Evolutionary conservation across 2,888 invertebrate genomes (phyloP).

Genomic region (Arrhopalites spinosus): DNA sequence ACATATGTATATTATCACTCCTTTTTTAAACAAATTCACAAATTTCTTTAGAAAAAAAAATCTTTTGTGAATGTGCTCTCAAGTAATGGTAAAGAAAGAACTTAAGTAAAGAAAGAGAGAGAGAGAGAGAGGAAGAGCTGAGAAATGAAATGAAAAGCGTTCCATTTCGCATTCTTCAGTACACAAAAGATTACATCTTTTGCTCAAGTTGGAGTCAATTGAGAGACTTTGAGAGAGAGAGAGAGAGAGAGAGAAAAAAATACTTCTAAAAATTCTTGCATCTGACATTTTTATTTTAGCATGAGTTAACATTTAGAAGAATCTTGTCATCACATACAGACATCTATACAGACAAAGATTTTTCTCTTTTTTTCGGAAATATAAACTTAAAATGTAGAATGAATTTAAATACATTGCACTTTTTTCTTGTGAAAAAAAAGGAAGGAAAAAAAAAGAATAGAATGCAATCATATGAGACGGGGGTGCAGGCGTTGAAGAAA

Average conservation of each 20-base stretch:
- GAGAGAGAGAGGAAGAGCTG: slow-evolving; percentile 19
- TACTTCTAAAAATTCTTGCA: slow-evolving; percentile 18
- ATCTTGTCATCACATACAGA: neutral
- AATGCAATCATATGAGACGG: neutral
- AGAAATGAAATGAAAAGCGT: slow-evolving; percentile 35
- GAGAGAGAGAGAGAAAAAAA: neutral
- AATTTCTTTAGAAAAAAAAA: slow-evolving; percentile 24
- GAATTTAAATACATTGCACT: slow-evolving; percentile 19
- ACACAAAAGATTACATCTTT: slow-evolving; percentile 34
- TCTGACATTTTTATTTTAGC: slow-evolving; percentile 29
- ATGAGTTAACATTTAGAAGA: slow-evolving; percentile 25
- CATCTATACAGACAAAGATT: neutral
- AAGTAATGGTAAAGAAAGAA: slow-evolving; percentile 19
- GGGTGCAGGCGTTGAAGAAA: neutral
- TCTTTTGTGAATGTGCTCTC: slow-evolving; percentile 24
- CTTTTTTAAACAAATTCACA: neutral
- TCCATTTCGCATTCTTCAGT: slow-evolving; percentile 26
- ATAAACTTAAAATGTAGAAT: slow-evolving; percentile 11
- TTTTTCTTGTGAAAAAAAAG: neutral
- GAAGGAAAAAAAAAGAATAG: slow-evolving; percentile 5
- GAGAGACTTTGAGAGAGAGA: slow-evolving; percentile 1
- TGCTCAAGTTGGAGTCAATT: slow-evolving; percentile 32
- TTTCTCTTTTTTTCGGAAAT: too few species aligned
- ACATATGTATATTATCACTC: neutral
- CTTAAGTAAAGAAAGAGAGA: slow-evolving; percentile 28